These are phyloP conservation scores for Nymphalis polychloros DNA, from an alignment of 2,888 invertebrate species.

Conservation along the genomic window DNA sequence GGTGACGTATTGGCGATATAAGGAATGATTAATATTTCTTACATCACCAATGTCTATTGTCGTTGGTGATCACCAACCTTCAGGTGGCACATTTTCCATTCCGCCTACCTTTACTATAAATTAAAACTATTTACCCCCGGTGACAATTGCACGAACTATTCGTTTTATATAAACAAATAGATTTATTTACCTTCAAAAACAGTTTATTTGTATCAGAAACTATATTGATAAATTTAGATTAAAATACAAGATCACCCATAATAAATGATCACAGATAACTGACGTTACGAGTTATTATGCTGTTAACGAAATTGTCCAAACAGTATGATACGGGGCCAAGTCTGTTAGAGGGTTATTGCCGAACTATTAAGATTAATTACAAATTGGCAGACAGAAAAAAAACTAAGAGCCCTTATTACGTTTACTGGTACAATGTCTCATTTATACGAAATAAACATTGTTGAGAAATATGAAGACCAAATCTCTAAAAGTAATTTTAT, in stretches of 20 bases:
- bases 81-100: neutral
- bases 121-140: too few relatives aligned
- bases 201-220: neutral
- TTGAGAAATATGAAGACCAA: too few relatives aligned
- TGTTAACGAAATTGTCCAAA: slow-evolving; percentile 35
- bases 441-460: too few relatives aligned
- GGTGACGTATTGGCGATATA: too few relatives aligned
- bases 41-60: too few relatives aligned
- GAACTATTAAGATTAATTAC: slow-evolving; percentile 34
- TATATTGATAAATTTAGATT: neutral
- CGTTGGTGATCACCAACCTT: too few relatives aligned
- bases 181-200: too few relatives aligned
- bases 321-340: slow-evolving; percentile 31
- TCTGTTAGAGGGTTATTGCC: slow-evolving; percentile 34
- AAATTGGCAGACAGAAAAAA: slow-evolving; percentile 11
- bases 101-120: neutral
- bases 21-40: too few relatives aligned
- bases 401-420: slow-evolving; percentile 3
- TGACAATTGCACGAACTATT: too few relatives aligned
- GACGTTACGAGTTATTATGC: slow-evolving; percentile 27
- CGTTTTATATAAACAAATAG: too few relatives aligned
- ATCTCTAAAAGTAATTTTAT: too few relatives aligned
- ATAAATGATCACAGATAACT: slow-evolving; percentile 22
- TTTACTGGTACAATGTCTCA: neutral
- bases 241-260: slow-evolving; percentile 6